Evolutionary conservation across 2,888 invertebrate species (phyloP).

Genomic region (Morinoia aosen): DNA sequence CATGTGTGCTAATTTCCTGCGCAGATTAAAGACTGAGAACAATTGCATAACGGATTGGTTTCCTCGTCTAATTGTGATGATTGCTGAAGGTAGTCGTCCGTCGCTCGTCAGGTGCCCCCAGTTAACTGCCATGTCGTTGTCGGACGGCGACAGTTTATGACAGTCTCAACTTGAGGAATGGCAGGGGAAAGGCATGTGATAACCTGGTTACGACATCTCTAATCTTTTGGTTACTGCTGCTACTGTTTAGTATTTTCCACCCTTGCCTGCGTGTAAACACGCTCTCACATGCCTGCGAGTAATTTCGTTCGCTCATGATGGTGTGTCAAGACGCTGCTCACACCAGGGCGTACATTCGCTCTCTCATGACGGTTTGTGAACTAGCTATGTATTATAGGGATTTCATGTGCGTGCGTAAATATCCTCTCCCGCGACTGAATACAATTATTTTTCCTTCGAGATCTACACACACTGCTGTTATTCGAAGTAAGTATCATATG

Average conservation of each 20-base stretch:
- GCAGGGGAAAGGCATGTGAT: neutral
- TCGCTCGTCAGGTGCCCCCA: neutral
- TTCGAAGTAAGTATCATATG: neutral
- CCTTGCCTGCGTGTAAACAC: neutral
- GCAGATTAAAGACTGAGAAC: neutral
- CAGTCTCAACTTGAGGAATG: neutral
- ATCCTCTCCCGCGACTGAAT: too few species aligned
- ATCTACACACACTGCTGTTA: neutral
- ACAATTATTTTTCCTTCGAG: too few species aligned
- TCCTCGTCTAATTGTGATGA: neutral
- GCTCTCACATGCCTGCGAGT: neutral
- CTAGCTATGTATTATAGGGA: too few species aligned
- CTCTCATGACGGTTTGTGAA: too few species aligned
- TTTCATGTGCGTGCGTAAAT: too few species aligned
- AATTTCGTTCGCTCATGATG: too few species aligned
- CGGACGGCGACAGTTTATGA: neutral
- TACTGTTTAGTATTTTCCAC: neutral
- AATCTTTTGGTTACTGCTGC: neutral
- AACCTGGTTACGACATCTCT: neutral
- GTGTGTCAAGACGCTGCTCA: too few species aligned
- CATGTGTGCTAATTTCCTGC: neutral
- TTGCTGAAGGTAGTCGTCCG: neutral
- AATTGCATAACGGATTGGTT: neutral
- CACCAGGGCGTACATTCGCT: too few species aligned
- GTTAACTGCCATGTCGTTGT: neutral